Evolutionary conservation across 2,888 invertebrate species (phyloP).

Genomic region (Lingula anatina): DNA sequence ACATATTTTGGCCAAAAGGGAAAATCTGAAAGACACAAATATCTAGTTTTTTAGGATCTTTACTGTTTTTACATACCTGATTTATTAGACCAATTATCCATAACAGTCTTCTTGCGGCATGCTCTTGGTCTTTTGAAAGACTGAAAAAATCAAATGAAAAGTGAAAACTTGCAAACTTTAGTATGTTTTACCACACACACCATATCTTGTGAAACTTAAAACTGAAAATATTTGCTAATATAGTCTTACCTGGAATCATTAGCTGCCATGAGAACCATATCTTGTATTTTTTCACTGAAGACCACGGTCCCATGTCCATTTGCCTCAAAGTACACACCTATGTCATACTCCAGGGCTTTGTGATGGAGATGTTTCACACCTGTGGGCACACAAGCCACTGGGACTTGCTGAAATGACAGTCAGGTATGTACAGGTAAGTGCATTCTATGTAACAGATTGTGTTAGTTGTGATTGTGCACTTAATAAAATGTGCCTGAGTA

Average conservation of each 20-base stretch:
- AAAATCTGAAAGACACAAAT: no score
- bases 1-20: no score
- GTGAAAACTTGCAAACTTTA: no score
- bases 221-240: no score
- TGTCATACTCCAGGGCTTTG: conserved; percentile 82
- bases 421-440: no score
- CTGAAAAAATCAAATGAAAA: no score
- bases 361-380: conserved; percentile 96
- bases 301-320: conserved; percentile 97
- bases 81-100: conserved; percentile 80
- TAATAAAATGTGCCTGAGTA: neutral
- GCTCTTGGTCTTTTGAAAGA: conserved; percentile 17
- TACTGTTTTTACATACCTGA: conserved; percentile 61
- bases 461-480: no score
- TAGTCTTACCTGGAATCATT: conserved; percentile 53
- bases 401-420: conserved; percentile 67
- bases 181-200: no score
- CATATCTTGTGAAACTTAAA: no score
- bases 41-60: no score
- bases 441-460: no score
- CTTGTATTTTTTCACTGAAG: conserved; percentile 66
- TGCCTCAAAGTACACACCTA: conserved; percentile 98
- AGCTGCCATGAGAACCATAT: conserved; percentile 56
- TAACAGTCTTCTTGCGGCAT: conserved; percentile 62
- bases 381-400: conserved; percentile 85